These are phyloP conservation scores for Drosophila sturtevanti DNA, from an alignment of 1,140 invertebrate species.

Conservation along the genomic window DNA sequence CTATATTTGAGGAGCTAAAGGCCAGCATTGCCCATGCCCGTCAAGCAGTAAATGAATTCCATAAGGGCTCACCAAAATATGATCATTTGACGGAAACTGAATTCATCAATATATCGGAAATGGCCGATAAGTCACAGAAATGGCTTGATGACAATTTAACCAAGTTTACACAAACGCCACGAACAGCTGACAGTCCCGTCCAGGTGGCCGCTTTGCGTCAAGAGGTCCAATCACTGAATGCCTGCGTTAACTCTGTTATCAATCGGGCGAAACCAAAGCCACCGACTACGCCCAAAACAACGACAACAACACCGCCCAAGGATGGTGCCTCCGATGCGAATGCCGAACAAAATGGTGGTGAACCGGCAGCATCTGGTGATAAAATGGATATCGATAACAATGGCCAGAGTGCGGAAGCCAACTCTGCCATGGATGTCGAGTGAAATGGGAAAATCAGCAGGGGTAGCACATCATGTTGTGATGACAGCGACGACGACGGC, in stretches of 20 bases:
- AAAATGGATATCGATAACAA: slow-evolving; percentile 71
- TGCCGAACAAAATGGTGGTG: slow-evolving; percentile 75
- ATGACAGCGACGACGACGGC: not conserved
- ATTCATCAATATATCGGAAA: slow-evolving; percentile 87
- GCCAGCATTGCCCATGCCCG: slow-evolving; percentile 88
- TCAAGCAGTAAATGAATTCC: slow-evolving; percentile 88
- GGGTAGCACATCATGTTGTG: not conserved
- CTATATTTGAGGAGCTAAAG: slow-evolving; percentile 90
- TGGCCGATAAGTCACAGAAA: slow-evolving; percentile 85
- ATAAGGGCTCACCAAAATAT: slow-evolving; percentile 90
- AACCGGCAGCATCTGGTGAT: slow-evolving; percentile 45
- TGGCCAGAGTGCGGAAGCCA: slow-evolving; percentile 41
- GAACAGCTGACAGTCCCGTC: slow-evolving; percentile 88
- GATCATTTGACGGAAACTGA: slow-evolving; percentile 92
- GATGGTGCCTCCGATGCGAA: slow-evolving; percentile 45
- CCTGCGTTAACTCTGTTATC: slow-evolving; percentile 81
- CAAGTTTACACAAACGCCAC: slow-evolving; percentile 85
- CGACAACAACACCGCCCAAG: slow-evolving; percentile 66
- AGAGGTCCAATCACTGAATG: slow-evolving; percentile 85
- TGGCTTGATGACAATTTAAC: slow-evolving; percentile 91
- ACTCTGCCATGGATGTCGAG: slow-evolving; percentile 62
- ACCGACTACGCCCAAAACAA: slow-evolving; percentile 70
- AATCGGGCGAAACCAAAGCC: slow-evolving; percentile 82
- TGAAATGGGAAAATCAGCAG: slow-evolving; percentile 24
- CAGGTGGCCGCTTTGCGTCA: slow-evolving; percentile 89